Percentiles rank a stretch among this genome's conserved stretches.
phyloP scores from a whole-genome alignment of 1,140 invertebrate genomes.

The Scylla paramamosain region DNA sequence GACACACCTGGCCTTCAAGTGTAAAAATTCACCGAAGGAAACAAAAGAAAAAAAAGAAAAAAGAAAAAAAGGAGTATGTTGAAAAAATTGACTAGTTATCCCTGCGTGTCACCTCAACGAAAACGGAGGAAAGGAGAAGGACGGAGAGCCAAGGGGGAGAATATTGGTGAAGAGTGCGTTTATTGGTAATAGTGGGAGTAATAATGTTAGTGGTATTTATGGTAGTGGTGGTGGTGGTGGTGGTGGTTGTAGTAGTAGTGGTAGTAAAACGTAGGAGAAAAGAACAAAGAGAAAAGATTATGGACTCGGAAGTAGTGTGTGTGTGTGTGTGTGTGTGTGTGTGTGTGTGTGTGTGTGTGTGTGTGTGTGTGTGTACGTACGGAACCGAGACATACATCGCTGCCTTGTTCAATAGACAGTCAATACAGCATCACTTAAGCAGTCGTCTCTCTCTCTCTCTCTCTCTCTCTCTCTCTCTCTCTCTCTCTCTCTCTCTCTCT shows the following conservation, averaged over 20 bases:
- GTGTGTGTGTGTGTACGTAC: not conserved
- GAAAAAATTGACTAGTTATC: not conserved
- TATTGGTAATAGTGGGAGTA: not conserved
- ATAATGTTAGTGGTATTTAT: not conserved
- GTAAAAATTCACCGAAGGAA: not conserved
- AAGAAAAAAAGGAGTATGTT: not conserved
- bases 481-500: constrained; percentile 24
- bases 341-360: constrained; percentile 5
- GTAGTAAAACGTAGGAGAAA: too few relatives aligned
- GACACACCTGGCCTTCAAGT: not conserved
- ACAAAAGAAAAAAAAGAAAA: not conserved
- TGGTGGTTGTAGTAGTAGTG: too few relatives aligned
- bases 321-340: not conserved
- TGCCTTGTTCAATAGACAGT: constrained; percentile 31
- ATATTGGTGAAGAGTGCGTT: too few relatives aligned
- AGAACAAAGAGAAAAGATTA: too few relatives aligned
- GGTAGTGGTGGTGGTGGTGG: not conserved
- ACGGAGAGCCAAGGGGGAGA: not conserved
- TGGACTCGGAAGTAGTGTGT: not conserved
- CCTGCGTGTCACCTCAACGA: not conserved
- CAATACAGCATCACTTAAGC: constrained; percentile 36
- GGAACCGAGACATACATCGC: not conserved
- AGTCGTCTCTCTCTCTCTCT: not conserved
- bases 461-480: constrained; percentile 28
- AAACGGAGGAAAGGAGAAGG: not conserved